A percentile compares a stretch with the other conserved stretches of the same genome.
Evolutionary conservation across 2,797 vertebrate genomes (phyloP).

Genomic region (Sebastes ruberrimus): DNA sequence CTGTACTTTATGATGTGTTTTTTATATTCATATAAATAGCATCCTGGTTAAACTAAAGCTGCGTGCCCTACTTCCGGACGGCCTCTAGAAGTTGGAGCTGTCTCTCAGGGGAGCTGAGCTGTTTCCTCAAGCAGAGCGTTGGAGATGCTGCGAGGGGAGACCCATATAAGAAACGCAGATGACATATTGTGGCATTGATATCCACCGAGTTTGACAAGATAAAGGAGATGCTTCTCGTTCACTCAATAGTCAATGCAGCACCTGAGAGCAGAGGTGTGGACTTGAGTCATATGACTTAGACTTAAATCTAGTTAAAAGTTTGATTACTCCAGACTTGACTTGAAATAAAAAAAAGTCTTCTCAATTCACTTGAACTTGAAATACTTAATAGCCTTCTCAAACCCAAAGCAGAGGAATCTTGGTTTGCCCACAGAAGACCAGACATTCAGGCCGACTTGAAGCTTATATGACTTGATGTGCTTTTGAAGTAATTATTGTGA

Average conservation of each 20-base stretch:
- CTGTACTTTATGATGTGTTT: slow-evolving; percentile 3
- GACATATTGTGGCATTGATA: slow-evolving; percentile 39
- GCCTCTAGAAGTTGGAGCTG: slow-evolving; percentile 39
- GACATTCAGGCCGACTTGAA: neutral
- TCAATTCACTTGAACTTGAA: too few relatives aligned
- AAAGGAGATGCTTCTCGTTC: slow-evolving; percentile 11
- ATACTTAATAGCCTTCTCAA: neutral
- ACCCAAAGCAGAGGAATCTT: neutral
- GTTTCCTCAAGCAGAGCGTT: slow-evolving; percentile 46
- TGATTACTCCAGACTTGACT: neutral
- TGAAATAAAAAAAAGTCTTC: neutral
- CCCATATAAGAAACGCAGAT: slow-evolving; percentile 38
- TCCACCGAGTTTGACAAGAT: slow-evolving; percentile 8
- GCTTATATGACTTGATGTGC: neutral
- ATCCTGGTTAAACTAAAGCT: slow-evolving; percentile 33
- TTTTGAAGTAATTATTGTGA: neutral
- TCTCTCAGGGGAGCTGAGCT: slow-evolving; percentile 42
- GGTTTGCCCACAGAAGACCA: neutral
- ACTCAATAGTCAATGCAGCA: neutral
- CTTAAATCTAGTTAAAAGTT: neutral
- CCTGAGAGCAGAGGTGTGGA: neutral
- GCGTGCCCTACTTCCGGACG: slow-evolving; percentile 50
- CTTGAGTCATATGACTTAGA: neutral
- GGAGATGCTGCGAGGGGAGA: slow-evolving; percentile 17
- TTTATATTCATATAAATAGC: slow-evolving; percentile 7